Conservation (phyloP, 2,113 vertebrate genomes). For the Todiramphus saurophagus region DNA sequence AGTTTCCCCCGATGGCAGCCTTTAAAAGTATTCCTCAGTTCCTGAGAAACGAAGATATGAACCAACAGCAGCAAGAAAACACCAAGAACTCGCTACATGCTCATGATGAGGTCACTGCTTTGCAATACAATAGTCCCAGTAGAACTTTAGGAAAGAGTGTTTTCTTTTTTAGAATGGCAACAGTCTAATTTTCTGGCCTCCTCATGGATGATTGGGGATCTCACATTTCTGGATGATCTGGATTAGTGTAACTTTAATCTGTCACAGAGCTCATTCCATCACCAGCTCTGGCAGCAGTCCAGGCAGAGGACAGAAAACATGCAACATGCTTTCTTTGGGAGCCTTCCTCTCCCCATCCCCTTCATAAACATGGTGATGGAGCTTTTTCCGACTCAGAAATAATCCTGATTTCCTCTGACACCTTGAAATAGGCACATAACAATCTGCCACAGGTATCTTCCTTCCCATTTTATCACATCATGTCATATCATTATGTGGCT, state of each 20-base stretch:
- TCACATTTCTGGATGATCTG: conserved; percentile 58
- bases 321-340: neutral
- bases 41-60: neutral
- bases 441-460: neutral
- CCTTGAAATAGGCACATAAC: neutral
- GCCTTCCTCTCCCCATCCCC: neutral
- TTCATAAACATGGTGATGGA: neutral
- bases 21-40: neutral
- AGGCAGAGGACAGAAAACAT: conserved; percentile 16
- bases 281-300: conserved; percentile 39
- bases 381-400: neutral
- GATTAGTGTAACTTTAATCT: conserved; percentile 55
- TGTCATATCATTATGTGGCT: neutral
- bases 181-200: neutral
- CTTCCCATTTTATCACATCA: neutral
- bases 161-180: neutral
- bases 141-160: neutral
- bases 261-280: neutral
- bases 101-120: neutral
- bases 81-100: neutral
- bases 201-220: neutral
- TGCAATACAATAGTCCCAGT: neutral
- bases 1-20: neutral
- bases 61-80: neutral
- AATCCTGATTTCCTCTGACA: neutral